Conservation (phyloP, 2,888 invertebrate species). For the Gymnoscelis rufifasciata region DNA sequence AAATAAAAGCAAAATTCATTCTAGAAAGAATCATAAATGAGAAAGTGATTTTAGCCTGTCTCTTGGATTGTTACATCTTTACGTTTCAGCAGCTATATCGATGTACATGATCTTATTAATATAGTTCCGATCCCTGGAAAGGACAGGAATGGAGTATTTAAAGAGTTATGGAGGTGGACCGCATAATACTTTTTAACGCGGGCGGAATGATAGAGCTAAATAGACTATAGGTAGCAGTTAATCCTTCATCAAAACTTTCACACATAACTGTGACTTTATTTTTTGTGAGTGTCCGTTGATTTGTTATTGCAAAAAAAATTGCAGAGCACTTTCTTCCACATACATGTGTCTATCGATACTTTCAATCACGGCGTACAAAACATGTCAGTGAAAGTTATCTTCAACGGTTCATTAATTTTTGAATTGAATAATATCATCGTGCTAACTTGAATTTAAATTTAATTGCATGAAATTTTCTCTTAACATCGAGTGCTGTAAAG, state of each 20-base stretch:
- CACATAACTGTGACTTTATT: neutral
- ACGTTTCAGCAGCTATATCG: too few relatives aligned
- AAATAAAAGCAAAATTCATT: too few relatives aligned
- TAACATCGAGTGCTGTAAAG: neutral
- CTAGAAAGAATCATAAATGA: too few relatives aligned
- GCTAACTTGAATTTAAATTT: conserved; percentile 19
- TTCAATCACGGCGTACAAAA: conserved; percentile 32
- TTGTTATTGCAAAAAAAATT: neutral
- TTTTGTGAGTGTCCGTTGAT: neutral
- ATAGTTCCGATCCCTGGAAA: too few relatives aligned
- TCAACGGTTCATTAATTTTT: conserved; percentile 27
- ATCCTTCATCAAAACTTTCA: neutral
- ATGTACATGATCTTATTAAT: too few relatives aligned
- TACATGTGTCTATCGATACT: conserved; percentile 28
- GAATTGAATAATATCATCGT: conserved; percentile 23
- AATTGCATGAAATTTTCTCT: conserved; percentile 12
- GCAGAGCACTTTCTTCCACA: conserved; percentile 21
- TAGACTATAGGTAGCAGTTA: neutral
- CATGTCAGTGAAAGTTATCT: conserved; percentile 31
- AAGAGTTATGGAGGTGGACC: too few relatives aligned
- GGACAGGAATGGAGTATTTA: too few relatives aligned
- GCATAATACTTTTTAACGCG: too few relatives aligned
- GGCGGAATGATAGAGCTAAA: too few relatives aligned
- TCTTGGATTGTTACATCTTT: too few relatives aligned
- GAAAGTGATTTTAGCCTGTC: too few relatives aligned